Evolutionary conservation across 2,113 vertebrate genomes (phyloP), one percentile per base, ranked within the genome.

Genomic region (Rostratula benghalensis): DNA sequence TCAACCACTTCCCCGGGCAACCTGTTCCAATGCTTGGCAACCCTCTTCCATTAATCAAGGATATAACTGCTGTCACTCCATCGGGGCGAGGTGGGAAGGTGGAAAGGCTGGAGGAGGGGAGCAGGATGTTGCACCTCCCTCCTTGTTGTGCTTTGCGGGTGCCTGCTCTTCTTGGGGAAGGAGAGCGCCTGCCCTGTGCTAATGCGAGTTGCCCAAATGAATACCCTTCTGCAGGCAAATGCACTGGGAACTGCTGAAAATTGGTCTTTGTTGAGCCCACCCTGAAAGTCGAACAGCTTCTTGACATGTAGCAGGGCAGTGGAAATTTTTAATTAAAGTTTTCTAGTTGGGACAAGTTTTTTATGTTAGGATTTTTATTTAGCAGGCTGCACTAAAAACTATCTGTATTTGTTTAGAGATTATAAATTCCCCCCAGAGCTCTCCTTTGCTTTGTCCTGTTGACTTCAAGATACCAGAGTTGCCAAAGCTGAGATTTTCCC

Each of bases 261-360:
- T 1, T 20, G 37, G 7, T 19, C 11, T 39, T 87, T 57, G 15
- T 18, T 65, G 33, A 37, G 24, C 35, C 20, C 8, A 3, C 18
- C 56, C 16, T 31, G 19, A 63, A 19, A 30, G 54, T 3, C 53
- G n/a, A 41, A 22, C 6, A 8, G 43, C 30, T 79, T 79, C 19
- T 14, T 39, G 53, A 13, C 7, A 1, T 3, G 6, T 12, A 33
- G 9, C 22, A 20, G 0, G 2, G 19, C 12, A 23, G 31, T 15
- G 39, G 17, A 25, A 37, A 30, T 30, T 75, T 57, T 30, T 53
- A 70, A 22, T 75, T 48, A 8, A 9, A 24, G 7, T 56, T 94
- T 83, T 60, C 41, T 51, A 24, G 23, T 2, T 61, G 25, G 46
- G 46, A 48, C 1, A 11, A 4, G 23, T 31, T 31, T 77, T 86